Evolutionary conservation across 2,113 vertebrate genomes (phyloP), one percentile per base, ranked within the genome.

Genomic region (Pelecanus crispus): DNA sequence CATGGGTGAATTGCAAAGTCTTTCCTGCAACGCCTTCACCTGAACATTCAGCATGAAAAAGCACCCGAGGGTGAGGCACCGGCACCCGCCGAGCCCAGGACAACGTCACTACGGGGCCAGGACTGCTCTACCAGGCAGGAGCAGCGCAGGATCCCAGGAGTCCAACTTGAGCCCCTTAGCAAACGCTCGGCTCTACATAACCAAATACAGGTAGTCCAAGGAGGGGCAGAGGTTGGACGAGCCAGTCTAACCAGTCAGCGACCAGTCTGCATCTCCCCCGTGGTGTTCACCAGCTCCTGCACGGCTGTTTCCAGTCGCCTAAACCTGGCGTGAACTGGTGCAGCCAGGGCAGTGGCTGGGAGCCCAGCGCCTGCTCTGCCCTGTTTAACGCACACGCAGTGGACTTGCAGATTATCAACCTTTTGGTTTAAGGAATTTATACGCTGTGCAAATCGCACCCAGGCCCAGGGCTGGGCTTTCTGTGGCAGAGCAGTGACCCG

Each of bases 361-460:
- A 59, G 70, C 56, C 77, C 71, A 6, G 74, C 1, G 2, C 56
- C 61, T 5, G 62, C 67, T 36, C 50, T 78, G 70, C 81, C 75
- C 67, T 2, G 0, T 21, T 17, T 20, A 9, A 8, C 2, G 0
- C 90, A 3, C 11, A 0, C 1, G 14, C 68, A 2, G 9, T 8
- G 72, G 72, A 73, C 50, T n/a, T 11, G 11, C n/a, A 13, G 29
- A 50, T 7, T 21, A 17, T 10, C 81, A 56, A 3, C 90, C 40
- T 13, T 50, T 5, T 4, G 63, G 4, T 8, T 5, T 22, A 2
- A 13, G 62, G 55, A 9, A 13, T 24, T 61, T 31, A 3, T 0
- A 6, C 7, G 1, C 72, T 19, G 2, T 11, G 58, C 6, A 52
- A 73, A 52, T 2, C 2, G 1, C 71, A 17, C 1, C 40, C 58